Evolutionary conservation across 2,888 invertebrate species (phyloP), one percentile per base, ranked within the genome.

Genomic region (Drosophila mercatorum): DNA sequence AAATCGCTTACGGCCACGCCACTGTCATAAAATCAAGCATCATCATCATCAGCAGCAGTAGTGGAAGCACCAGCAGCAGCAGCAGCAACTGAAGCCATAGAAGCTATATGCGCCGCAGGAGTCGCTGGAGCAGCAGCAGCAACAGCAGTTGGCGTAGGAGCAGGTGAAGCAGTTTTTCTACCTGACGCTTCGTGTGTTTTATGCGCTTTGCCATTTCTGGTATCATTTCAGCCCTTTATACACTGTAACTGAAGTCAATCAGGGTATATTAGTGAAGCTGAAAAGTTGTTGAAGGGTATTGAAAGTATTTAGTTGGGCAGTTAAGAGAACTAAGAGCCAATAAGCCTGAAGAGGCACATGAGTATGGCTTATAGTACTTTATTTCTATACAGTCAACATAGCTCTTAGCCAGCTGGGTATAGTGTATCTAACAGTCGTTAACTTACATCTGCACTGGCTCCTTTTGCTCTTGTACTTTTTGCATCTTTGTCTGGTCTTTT

Each of bases 1-100:
- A 81, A 81, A 83, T 75, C 84, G 81, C 81, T 81, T 81, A 81
- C 84, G 84, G 81, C 84, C 81, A 81, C 79, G 81, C 84, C 81
- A 81, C 75, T 83, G 81, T 78, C 81, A 81, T 81, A 81, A 81
- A 81, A 83, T 81, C 81, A 81, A 81, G 81, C 81, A 83, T 69
- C 81, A 68, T 72, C 81, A 57, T 57, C 72, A 75, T 80, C 72
- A 64, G 62, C 63, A 58, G 44, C n/a, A 41, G 52, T 44, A 31
- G 17, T 28, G 40, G 55, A 17, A 52, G 55, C 59, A 22, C 22
- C 22, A 22, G 22, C 65, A 49, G 58, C 17, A 17, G 17, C 17
- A 17, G 17, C n/a, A 41, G 52, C 57, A 31, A 31, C 36, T 43
- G 55, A 17, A 52, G 55, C 59, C 38, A 38, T 51, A 31, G 68